Evolutionary conservation across 2,797 vertebrate species (phyloP).

Genomic region (Meriones psammophilus): DNA sequence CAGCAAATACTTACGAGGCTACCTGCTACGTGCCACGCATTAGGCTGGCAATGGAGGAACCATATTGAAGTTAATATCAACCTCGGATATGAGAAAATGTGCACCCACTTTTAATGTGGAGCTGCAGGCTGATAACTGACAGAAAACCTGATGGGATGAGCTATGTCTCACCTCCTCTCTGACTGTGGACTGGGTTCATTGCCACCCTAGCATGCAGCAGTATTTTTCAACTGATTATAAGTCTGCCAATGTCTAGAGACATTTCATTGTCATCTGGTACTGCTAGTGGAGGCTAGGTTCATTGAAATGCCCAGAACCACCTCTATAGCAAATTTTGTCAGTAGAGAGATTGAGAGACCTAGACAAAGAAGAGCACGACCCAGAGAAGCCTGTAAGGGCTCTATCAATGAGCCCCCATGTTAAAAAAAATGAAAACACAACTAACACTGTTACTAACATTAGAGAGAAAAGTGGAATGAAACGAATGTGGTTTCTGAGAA

Average conservation of each 20-base stretch:
- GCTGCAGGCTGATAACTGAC: neutral
- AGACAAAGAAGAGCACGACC: neutral
- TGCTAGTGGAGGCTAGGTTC: neutral
- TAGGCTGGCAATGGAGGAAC: constrained; percentile 28
- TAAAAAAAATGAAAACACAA: neutral
- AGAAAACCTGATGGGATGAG: neutral
- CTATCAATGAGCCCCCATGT: neutral
- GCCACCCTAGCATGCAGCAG: neutral
- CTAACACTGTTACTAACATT: constrained; percentile 23
- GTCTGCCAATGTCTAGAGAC: neutral
- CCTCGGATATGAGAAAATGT: neutral
- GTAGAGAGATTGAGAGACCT: neutral
- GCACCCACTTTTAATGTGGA: neutral
- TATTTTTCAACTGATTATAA: neutral
- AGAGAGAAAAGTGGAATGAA: neutral
- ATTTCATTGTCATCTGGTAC: neutral
- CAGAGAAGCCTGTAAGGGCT: neutral
- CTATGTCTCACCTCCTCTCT: neutral
- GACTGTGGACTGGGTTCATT: neutral
- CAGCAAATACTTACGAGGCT: constrained; percentile 25
- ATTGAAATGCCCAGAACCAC: neutral
- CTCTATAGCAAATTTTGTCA: neutral
- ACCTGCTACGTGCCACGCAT: constrained; percentile 17
- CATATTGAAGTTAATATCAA: constrained; percentile 5
- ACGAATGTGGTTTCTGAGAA: constrained; percentile 28